phyloP scores from a whole-genome alignment of 2,888 invertebrate genomes.

The Macrophya annulata region DNA sequence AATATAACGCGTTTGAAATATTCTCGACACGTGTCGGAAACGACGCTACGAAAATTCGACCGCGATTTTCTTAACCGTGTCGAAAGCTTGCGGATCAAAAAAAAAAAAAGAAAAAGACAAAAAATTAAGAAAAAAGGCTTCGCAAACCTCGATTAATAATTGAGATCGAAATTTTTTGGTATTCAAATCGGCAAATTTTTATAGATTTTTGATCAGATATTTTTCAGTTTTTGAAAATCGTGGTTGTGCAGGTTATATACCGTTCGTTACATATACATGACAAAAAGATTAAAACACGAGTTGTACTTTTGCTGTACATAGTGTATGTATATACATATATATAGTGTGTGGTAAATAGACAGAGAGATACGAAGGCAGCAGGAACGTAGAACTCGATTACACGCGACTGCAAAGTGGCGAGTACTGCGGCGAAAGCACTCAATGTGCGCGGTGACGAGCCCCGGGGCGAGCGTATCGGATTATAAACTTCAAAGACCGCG shows the following conservation, averaged over 20 bases:
- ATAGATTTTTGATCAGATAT: too few relatives aligned
- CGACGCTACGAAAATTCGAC: constrained; percentile 58
- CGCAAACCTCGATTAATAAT: too few relatives aligned
- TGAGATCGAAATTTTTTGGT: too few relatives aligned
- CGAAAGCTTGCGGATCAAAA: constrained; percentile 26
- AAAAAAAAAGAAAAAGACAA: background rate
- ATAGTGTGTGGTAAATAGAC: constrained; percentile 9
- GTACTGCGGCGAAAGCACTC: constrained; percentile 76
- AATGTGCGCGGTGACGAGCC: constrained; percentile 72
- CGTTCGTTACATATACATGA: background rate
- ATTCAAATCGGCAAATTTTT: too few relatives aligned
- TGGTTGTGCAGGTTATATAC: too few relatives aligned
- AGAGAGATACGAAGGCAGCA: constrained; percentile 24
- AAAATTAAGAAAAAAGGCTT: background rate
- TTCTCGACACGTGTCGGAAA: constrained; percentile 68
- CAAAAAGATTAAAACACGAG: background rate
- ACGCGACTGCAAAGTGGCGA: constrained; percentile 74
- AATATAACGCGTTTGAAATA: constrained; percentile 77
- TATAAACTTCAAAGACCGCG: constrained; percentile 77
- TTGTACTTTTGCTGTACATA: background rate
- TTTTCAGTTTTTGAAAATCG: too few relatives aligned
- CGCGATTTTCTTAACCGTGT: constrained; percentile 55
- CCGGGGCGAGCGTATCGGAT: constrained; percentile 76
- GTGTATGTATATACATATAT: background rate
- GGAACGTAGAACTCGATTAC: constrained; percentile 58